phyloP scores from a whole-genome alignment of 2,888 invertebrate species.

The Nomada fabriciana region DNA sequence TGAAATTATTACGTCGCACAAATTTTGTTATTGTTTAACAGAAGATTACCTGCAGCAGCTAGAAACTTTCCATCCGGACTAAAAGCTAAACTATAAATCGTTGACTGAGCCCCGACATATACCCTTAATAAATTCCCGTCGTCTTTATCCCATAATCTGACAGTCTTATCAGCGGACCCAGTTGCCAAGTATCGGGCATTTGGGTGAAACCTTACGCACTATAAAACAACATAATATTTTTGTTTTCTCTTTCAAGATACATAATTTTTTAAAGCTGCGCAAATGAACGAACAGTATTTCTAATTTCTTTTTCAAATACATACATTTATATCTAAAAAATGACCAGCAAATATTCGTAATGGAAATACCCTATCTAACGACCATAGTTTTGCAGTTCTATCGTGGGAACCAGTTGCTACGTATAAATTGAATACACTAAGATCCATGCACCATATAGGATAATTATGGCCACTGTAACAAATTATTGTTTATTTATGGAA shows the following conservation, averaged over 20 bases:
- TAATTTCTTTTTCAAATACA: slow-evolving; percentile 14
- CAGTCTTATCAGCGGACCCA: slow-evolving; percentile 95
- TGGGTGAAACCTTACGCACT: slow-evolving; percentile 96
- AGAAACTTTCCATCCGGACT: slow-evolving; percentile 93
- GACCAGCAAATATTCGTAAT: slow-evolving; percentile 94
- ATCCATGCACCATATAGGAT: slow-evolving; percentile 95
- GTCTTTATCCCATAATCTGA: slow-evolving; percentile 94
- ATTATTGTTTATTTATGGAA: slow-evolving; percentile 7
- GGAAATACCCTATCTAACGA: slow-evolving; percentile 92
- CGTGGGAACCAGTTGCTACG: slow-evolving; percentile 92
- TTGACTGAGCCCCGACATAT: slow-evolving; percentile 91
- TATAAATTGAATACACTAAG: slow-evolving; percentile 88
- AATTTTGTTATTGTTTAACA: neutral
- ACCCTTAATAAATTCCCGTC: slow-evolving; percentile 93
- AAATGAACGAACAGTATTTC: neutral
- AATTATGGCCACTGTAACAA: slow-evolving; percentile 91
- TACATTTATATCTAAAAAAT: slow-evolving; percentile 95
- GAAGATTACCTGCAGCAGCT: slow-evolving; percentile 90
- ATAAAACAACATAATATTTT: slow-evolving; percentile 40
- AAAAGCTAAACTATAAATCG: slow-evolving; percentile 91
- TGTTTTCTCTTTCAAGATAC: neutral
- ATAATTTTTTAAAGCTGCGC: neutral
- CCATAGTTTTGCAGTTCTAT: slow-evolving; percentile 93
- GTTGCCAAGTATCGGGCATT: slow-evolving; percentile 95
- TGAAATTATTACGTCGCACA: neutral